Percentiles rank a stretch among this genome's conserved stretches.
Evolutionary conservation across 2,888 invertebrate genomes (phyloP).

Genomic region (Tetropium fuscum): DNA sequence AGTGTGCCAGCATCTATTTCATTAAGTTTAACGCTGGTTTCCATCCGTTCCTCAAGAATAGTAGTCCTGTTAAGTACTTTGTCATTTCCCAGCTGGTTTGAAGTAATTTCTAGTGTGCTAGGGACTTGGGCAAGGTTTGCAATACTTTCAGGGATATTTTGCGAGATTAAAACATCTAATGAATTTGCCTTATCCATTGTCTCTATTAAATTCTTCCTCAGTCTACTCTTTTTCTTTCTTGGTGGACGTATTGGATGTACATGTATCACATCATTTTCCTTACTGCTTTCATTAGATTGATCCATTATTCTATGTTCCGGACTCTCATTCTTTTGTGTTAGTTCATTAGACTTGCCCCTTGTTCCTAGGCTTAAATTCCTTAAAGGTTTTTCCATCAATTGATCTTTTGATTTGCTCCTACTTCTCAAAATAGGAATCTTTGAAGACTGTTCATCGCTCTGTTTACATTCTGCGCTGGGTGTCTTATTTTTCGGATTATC

Average conservation of each 20-base stretch:
- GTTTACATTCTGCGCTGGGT: neutral
- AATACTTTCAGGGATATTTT: neutral
- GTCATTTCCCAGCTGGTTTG: too few species aligned
- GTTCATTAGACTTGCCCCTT: neutral
- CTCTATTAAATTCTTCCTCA: neutral
- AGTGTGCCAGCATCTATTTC: too few species aligned
- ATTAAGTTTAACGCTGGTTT: too few species aligned
- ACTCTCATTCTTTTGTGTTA: neutral
- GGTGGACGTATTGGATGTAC: neutral
- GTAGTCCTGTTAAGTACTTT: too few species aligned
- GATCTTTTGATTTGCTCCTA: conserved; percentile 13
- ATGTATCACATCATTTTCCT: neutral
- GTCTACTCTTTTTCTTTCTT: neutral
- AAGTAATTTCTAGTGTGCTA: too few species aligned
- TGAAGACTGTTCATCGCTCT: neutral
- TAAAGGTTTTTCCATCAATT: neutral
- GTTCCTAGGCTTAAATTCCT: too few species aligned
- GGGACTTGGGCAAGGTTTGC: neutral
- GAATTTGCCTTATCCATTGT: neutral
- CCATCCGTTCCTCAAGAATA: too few species aligned
- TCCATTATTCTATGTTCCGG: neutral
- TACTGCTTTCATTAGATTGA: neutral
- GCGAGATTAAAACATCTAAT: neutral
- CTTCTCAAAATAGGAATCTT: conserved; percentile 16
- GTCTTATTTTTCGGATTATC: neutral